These are phyloP conservation scores for Pempheris klunzingeri DNA, from an alignment of 2,797 vertebrate genomes.

Conservation along the genomic window DNA sequence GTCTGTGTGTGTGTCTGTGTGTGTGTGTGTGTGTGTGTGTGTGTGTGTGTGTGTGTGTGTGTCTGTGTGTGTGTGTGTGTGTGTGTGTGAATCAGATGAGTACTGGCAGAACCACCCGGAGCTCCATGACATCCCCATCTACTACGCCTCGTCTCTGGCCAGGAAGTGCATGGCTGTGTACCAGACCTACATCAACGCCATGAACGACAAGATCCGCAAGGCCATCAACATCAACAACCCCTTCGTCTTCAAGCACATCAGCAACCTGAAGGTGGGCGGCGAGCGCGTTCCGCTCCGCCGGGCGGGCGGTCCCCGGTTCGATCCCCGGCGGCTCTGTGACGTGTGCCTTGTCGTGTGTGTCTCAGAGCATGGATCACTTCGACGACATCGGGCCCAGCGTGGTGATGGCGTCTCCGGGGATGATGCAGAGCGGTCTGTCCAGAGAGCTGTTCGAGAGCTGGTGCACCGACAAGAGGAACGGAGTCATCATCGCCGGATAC, in stretches of 20 bases:
- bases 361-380: conserved; percentile 96
- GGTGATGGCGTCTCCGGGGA: conserved; percentile 95
- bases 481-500: conserved; percentile 95
- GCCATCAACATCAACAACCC: conserved; percentile 98
- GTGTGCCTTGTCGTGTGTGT: too few relatives aligned
- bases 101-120: conserved; percentile 97
- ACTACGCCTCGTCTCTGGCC: conserved; percentile 95
- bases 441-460: conserved; percentile 96
- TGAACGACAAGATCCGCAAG: conserved; percentile 98
- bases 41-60: not conserved
- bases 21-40: not conserved
- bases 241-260: conserved; percentile 97
- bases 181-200: conserved; percentile 95
- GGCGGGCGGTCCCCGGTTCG: not conserved
- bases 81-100: conserved; percentile 80
- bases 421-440: conserved; percentile 98
- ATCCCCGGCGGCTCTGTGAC: not conserved
- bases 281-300: not conserved
- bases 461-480: conserved; percentile 96
- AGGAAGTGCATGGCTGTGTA: conserved; percentile 97
- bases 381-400: conserved; percentile 96
- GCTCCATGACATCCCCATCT: conserved; percentile 94
- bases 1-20: too few relatives aligned
- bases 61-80: not conserved
- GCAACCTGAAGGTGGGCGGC: conserved; percentile 95